phyloP scores from a whole-genome alignment of 2,888 invertebrate genomes.

The Xanthia icteritia region DNA sequence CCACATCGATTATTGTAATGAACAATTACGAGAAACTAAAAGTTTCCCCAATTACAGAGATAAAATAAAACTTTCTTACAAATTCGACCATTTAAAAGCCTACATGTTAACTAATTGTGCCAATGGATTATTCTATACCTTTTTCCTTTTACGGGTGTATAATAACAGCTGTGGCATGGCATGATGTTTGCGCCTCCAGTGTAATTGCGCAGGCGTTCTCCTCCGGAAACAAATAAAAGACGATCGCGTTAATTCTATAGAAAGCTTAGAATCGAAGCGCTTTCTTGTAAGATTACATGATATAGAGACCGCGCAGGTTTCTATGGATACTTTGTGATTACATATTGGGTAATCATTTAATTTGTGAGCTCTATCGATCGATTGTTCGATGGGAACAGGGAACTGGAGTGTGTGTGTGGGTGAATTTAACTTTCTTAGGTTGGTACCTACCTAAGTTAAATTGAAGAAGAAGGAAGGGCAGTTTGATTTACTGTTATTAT shows the following conservation, averaged over 20 bases:
- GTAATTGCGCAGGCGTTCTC: conserved; percentile 56
- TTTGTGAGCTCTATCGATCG: conserved; percentile 42
- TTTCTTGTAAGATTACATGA: conserved; percentile 65
- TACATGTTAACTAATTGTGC: conserved; percentile 26
- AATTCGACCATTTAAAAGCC: conserved; percentile 27
- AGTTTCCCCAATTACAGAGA: conserved; percentile 11
- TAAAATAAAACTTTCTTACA: conserved; percentile 29
- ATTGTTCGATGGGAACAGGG: conserved; percentile 34
- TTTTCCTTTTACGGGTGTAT: conserved; percentile 21
- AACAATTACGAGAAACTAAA: conserved; percentile 34
- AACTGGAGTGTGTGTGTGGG: conserved; percentile 33
- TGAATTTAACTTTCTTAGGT: conserved; percentile 20
- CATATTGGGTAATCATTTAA: conserved; percentile 60
- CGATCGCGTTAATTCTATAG: conserved; percentile 64
- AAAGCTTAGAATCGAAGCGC: conserved; percentile 57
- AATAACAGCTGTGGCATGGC: conserved; percentile 31
- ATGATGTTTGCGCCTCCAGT: conserved; percentile 55
- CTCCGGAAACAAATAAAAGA: conserved; percentile 66
- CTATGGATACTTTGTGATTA: conserved; percentile 51
- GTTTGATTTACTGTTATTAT: conserved; percentile 3
- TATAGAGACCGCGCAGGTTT: conserved; percentile 41
- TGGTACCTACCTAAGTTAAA: too few relatives aligned
- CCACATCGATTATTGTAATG: conserved; percentile 31
- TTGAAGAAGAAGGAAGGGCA: too few relatives aligned
- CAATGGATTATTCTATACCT: conserved; percentile 8